Conservation (phyloP, 2,797 vertebrate genomes). For the Darevskia mixta region DNA sequence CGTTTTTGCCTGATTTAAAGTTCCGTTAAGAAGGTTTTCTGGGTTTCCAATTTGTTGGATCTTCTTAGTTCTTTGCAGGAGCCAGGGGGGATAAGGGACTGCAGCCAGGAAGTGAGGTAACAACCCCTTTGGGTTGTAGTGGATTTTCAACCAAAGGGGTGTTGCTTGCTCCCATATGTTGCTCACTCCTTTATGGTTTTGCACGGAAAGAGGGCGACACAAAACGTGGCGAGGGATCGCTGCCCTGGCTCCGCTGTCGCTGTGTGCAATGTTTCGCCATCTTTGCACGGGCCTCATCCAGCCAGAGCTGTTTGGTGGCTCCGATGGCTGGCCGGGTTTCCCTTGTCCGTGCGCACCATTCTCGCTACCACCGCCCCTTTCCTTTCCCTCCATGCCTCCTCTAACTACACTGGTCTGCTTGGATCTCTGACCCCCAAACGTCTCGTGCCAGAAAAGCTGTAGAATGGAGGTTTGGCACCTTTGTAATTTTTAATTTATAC, state of each 20-base stretch:
- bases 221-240: slow-evolving; percentile 54
- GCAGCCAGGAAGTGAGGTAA: too few species aligned
- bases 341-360: not conserved
- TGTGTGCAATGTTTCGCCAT: not conserved
- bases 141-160: too few species aligned
- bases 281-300: slow-evolving; percentile 37
- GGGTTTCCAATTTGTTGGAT: too few species aligned
- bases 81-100: too few species aligned
- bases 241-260: slow-evolving; percentile 27
- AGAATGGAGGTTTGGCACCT: slow-evolving; percentile 83
- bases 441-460: slow-evolving; percentile 76
- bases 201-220: slow-evolving; percentile 65
- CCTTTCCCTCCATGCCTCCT: slow-evolving; percentile 52
- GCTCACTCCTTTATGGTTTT: slow-evolving; percentile 66
- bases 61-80: too few species aligned
- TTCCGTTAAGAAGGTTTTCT: too few species aligned
- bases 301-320: not conserved
- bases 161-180: too few species aligned
- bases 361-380: slow-evolving; percentile 21
- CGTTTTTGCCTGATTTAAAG: too few species aligned
- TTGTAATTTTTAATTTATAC: slow-evolving; percentile 86
- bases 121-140: too few species aligned
- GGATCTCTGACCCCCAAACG: slow-evolving; percentile 68
- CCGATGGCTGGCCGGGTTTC: not conserved
- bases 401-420: slow-evolving; percentile 73